Evolutionary conservation across 2,888 invertebrate genomes (phyloP), one percentile per base, ranked within the genome.

Genomic region (Dermolepida albohirtum): DNA sequence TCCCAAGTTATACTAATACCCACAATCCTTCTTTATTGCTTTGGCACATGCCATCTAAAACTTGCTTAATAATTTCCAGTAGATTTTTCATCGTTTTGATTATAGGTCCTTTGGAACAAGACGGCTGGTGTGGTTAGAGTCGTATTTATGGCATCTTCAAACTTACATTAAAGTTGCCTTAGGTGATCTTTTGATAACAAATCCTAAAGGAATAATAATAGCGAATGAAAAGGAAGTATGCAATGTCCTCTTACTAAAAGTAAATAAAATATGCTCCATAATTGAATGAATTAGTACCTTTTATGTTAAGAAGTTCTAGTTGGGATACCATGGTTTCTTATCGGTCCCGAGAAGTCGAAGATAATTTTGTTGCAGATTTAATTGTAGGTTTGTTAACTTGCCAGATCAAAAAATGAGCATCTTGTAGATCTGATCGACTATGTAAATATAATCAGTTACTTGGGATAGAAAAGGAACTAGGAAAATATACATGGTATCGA

Each of bases 271-370:
- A 80, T 99, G 99, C 69, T 92, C 94, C 62, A 96, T 99, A 12
- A 97, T 97, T 11, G 99, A 99, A 84, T 94, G 98, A 16, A 99
- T 99, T 79, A 89, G 93, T 77, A 98, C 98, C 72, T 96, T 96
- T 84, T 86, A n/a, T 92, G 77, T 84, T 95, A 74, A 94, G 94
- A 86, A 86, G 89, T 81, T 93, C 92, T 78, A 94, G 95, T 69
- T 99, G 98, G 98, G 98, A 98, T 73, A 98, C 98, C 73, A 99
- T 99, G 98, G 98, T 99, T 11, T 98, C 98, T 29, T 98, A 99
- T 39, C 86, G 89, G 81, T 97, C 97, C 73, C 99, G 99, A 72
- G 99, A 99, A 85, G 99, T 99, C 67, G 99, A 99, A 84, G 99
- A 99, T 83, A 95, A 97, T 0, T 98, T 98, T 86, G 99, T 99